Evolutionary conservation across 1,140 invertebrate genomes (phyloP).

Genomic region (Nasonia vitripennis): DNA sequence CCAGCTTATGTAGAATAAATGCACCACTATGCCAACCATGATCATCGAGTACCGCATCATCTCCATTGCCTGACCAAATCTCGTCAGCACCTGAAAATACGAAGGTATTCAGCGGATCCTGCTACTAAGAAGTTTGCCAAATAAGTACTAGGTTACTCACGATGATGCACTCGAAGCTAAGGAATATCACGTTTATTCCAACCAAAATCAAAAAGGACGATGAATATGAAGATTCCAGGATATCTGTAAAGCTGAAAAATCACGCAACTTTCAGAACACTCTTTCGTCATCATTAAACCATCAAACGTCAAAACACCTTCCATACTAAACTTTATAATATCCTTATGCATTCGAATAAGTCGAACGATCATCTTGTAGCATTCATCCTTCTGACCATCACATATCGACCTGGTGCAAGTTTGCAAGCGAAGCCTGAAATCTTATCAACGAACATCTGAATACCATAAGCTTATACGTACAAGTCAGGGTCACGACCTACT

Average conservation of each 20-base stretch:
- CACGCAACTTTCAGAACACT: neutral
- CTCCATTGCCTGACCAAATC: neutral
- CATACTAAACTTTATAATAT: conserved; percentile 16
- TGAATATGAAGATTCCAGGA: neutral
- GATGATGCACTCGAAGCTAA: neutral
- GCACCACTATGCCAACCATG: neutral
- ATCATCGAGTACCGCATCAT: neutral
- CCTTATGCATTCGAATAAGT: neutral
- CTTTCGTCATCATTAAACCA: neutral
- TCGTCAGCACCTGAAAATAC: neutral
- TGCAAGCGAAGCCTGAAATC: conserved; percentile 5
- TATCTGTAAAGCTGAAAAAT: conserved; percentile 1
- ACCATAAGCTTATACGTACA: neutral
- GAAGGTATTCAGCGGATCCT: neutral
- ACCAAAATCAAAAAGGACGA: neutral
- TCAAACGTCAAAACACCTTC: neutral
- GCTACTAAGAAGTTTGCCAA: neutral
- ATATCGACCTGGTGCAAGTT: neutral
- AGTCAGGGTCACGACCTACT: neutral
- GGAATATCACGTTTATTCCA: neutral
- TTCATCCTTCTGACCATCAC: neutral
- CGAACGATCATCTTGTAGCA: neutral
- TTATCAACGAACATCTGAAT: neutral
- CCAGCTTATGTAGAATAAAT: conserved; percentile 19
- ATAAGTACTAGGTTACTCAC: neutral